Percentiles rank a stretch among this genome's conserved stretches.
These are phyloP conservation scores for Phyllotis vaccarum DNA, from an alignment of 2,797 vertebrate genomes.

Conservation along the genomic window DNA sequence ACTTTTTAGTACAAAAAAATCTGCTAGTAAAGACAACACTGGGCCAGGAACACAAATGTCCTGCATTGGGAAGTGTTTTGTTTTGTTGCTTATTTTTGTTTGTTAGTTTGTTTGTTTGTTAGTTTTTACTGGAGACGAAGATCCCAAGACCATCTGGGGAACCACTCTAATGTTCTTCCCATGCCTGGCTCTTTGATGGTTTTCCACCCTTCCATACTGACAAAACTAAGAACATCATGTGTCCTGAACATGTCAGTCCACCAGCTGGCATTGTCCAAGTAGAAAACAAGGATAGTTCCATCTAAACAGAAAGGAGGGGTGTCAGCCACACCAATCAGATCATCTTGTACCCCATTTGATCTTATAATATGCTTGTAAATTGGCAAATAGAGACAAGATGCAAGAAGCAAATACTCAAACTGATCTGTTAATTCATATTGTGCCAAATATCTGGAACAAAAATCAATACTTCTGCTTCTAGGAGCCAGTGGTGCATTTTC, in stretches of 20 bases:
- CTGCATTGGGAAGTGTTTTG: accelerated
- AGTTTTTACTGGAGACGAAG: constrained; percentile 37
- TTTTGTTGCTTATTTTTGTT: too few relatives aligned
- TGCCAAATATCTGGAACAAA: not conserved
- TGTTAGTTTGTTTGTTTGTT: not conserved
- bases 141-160: constrained; percentile 36
- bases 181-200: not conserved
- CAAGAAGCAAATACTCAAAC: not conserved
- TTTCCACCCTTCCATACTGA: not conserved
- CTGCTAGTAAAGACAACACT: not conserved
- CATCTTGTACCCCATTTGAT: not conserved
- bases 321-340: not conserved
- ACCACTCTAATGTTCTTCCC: not conserved
- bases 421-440: not conserved
- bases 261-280: not conserved
- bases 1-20: not conserved
- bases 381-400: not conserved
- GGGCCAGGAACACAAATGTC: not conserved
- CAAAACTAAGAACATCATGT: not conserved
- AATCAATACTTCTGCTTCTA: not conserved
- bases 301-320: not conserved
- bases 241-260: not conserved
- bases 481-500: not conserved
- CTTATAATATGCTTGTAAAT: not conserved
- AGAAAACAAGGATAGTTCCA: not conserved